Evolutionary conservation across 2,888 invertebrate species (phyloP), one percentile per base, ranked within the genome.

Genomic region (Mythimna ferrago): DNA sequence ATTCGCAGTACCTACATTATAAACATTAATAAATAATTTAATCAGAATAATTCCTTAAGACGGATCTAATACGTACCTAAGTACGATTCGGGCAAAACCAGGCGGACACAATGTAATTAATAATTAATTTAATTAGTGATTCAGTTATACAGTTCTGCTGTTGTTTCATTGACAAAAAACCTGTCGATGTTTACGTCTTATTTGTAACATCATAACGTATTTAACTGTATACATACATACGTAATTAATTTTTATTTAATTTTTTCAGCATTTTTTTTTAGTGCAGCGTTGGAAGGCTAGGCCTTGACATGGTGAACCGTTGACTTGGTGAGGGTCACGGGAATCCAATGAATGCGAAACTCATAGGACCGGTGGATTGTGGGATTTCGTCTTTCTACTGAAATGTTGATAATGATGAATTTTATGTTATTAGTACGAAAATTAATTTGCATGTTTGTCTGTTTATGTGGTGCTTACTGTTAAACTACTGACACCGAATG

Each of bases 11-110:
- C 86, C 85, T 94, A 94, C 86, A 84, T 92, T 91, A 81, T 76
- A 91, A 88, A 91, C 90, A 94, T 94, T 93, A 94, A 94, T 95
- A 94, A 94, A 95, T 95, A 94, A 95, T 93, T 90, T 91, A 94
- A 93, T 92, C 93, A 93, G 93, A 92, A 89, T 92, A 92, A 91
- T 91, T 91, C 89, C 88, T 87, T 84, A 88, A 89, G 87, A 88
- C 91, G 94, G 95, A 95, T 94, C 93, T 94, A 87, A 86, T 71
- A 70, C 74, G 77, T 73, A 79, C 76, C 57, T 58, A 38, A 48
- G 14, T 78, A 77, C 71, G 76, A 78, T 81, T 82, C 77, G 60
- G 85, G 82, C 83, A 81, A 87, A 84, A 86, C 84, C 85, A 87
- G 70, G 62, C 88, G 88, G 88, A 88, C 81, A 74, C 65, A 51